These are phyloP conservation scores for Caerostris extrusa DNA, from an alignment of 1,140 invertebrate species.

Conservation along the genomic window DNA sequence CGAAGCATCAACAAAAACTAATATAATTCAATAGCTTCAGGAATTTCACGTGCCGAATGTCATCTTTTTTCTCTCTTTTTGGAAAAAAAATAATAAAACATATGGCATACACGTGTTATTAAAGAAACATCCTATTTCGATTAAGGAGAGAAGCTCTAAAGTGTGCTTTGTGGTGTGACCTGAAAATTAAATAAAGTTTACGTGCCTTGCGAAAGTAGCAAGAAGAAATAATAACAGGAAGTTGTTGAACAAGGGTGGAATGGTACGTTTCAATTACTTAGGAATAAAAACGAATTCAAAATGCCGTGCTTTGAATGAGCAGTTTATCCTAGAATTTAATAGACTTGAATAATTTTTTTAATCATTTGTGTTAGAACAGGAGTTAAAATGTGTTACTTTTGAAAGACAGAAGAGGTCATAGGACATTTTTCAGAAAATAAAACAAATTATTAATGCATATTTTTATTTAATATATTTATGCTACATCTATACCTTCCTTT, in stretches of 20 bases:
- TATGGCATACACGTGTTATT: neutral
- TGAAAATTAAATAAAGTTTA: slow-evolving; percentile 40
- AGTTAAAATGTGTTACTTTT: too few relatives aligned
- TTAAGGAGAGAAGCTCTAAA: neutral
- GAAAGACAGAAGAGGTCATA: too few relatives aligned
- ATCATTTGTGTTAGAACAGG: too few relatives aligned
- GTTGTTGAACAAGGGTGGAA: slow-evolving; percentile 4
- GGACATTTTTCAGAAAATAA: too few relatives aligned
- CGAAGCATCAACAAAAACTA: neutral
- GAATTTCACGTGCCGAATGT: neutral
- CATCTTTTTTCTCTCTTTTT: neutral
- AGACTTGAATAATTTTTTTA: too few relatives aligned
- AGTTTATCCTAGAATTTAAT: neutral
- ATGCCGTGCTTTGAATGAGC: neutral
- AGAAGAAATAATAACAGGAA: slow-evolving; percentile 19
- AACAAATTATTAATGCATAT: too few relatives aligned
- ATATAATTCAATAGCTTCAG: neutral
- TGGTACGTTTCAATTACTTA: neutral
- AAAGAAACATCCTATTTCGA: slow-evolving; percentile 1
- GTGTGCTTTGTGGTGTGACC: neutral
- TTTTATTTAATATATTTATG: too few relatives aligned
- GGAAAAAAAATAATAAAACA: neutral
- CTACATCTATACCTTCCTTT: too few relatives aligned
- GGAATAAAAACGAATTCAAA: neutral
- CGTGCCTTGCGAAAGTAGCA: neutral